Percentiles rank a stretch among this genome's conserved stretches.
These are phyloP conservation scores for Strigops habroptila DNA, from an alignment of 2,113 vertebrate species.

Conservation along the genomic window DNA sequence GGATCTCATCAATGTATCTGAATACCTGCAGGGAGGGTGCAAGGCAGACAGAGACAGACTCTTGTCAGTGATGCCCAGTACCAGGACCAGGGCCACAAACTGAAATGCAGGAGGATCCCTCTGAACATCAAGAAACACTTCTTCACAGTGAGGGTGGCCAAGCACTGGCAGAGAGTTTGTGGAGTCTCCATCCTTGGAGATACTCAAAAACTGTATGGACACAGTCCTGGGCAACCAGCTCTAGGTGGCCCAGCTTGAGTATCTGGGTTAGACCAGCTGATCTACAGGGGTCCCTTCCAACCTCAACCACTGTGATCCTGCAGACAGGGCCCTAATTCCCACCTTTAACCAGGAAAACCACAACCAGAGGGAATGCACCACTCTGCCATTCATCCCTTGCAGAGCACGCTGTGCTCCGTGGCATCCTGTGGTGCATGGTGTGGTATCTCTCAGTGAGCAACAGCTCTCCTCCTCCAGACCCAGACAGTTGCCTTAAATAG, in stretches of 20 bases:
- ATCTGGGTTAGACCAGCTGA: not conserved
- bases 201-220: not conserved
- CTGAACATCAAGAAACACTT: not conserved
- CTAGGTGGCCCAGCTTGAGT: not conserved
- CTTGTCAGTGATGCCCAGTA: not conserved
- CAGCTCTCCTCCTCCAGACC: not conserved
- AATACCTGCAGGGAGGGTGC: not conserved
- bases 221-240: not conserved
- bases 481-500: constrained; percentile 43
- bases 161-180: not conserved
- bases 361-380: not conserved
- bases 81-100: not conserved
- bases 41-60: not conserved
- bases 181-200: not conserved
- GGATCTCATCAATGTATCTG: not conserved
- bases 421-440: not conserved
- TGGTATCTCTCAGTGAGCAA: not conserved
- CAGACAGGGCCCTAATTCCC: not conserved
- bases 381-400: not conserved
- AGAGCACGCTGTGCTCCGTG: rapidly evolving
- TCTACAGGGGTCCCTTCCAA: not conserved
- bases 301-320: not conserved
- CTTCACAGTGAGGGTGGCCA: not conserved
- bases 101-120: not conserved
- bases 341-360: not conserved